Percentiles rank a stretch among this genome's conserved stretches.
These are phyloP conservation scores for Colaptes auratus DNA, from an alignment of 2,113 vertebrate species.

Conservation along the genomic window DNA sequence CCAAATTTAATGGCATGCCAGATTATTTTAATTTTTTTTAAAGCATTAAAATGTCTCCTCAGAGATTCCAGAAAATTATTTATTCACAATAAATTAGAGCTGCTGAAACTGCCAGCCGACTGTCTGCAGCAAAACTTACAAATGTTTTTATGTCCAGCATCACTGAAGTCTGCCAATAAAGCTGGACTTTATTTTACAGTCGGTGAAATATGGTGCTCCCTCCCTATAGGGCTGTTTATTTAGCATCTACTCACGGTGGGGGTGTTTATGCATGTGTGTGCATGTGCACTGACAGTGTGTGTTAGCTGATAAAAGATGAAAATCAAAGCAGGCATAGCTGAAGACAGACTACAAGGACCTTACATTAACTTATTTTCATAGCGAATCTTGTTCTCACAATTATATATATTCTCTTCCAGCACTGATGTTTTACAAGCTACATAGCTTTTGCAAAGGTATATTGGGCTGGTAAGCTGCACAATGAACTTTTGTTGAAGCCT, in stretches of 20 bases:
- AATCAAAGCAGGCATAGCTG: not conserved
- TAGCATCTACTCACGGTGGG: not conserved
- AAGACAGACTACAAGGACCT: not conserved
- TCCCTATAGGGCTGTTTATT: conserved; percentile 19
- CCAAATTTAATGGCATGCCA: conserved; percentile 19
- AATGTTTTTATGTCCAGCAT: conserved; percentile 63
- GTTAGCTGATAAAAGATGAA: not conserved
- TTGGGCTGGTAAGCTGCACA: not conserved
- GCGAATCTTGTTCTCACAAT: not conserved
- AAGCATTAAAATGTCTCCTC: conserved; percentile 45
- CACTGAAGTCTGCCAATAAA: conserved; percentile 56
- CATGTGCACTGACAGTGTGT: not conserved
- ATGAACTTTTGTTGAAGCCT: not conserved
- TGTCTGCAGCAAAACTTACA: conserved; percentile 59
- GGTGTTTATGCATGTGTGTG: not conserved
- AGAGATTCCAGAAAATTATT: conserved; percentile 63
- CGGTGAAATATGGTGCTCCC: conserved; percentile 27
- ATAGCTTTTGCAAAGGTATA: not conserved
- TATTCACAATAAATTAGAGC: conserved; percentile 70
- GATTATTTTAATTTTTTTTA: not conserved
- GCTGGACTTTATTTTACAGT: conserved; percentile 17
- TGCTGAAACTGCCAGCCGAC: conserved; percentile 58
- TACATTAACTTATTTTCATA: not conserved
- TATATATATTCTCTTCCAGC: not conserved
- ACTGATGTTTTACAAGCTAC: not conserved